Evolutionary conservation across 2,888 invertebrate genomes (phyloP), one percentile per base, ranked within the genome.

Genomic region (Latheticus oryzae): DNA sequence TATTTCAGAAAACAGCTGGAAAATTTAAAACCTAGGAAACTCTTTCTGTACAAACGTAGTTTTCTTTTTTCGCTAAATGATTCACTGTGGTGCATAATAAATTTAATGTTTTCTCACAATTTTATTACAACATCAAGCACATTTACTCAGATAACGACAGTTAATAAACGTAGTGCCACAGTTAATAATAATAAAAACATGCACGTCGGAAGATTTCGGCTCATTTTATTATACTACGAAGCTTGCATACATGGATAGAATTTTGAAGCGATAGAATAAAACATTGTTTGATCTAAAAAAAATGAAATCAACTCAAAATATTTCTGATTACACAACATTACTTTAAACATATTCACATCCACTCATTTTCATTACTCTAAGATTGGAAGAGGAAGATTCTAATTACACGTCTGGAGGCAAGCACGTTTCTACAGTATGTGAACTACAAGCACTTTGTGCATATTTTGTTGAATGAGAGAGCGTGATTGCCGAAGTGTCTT

Each of bases 291-390:
- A 50, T 43, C 35, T 47, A 40, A 54, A 53, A 54, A 53, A 53
- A n/a, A n/a, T n/a, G n/a, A n/a, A n/a, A n/a, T n/a, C n/a, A n/a
- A 40, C 30, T 47, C 57, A 33, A 64, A 65, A 64, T 66, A 64
- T 63, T 53, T 45, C 51, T 40, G 51, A 47, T 43, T 21, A 52
- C 61, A 50, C 57, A 66, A 64, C 61, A 60, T 48, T 61, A 28
- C 50, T 43, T 52, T 47, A 61, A 63, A 62, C 58, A 33, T 62
- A 63, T 65, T 58, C 58, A 61, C 60, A 63, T 55, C 52, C 61
- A 52, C 12, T 32, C 26, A 33, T 24, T 15, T 51, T 52, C 53
- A 19, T 33, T 21, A n/a, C 13, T 12, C 51, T 12, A 50, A 60
- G 59, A 62, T 62, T 58, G 60, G 58, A 61, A 61, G 50, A 40